Evolutionary conservation across 2,888 invertebrate species (phyloP), one percentile per base, ranked within the genome.

Genomic region (Bellardia bayeri): DNA sequence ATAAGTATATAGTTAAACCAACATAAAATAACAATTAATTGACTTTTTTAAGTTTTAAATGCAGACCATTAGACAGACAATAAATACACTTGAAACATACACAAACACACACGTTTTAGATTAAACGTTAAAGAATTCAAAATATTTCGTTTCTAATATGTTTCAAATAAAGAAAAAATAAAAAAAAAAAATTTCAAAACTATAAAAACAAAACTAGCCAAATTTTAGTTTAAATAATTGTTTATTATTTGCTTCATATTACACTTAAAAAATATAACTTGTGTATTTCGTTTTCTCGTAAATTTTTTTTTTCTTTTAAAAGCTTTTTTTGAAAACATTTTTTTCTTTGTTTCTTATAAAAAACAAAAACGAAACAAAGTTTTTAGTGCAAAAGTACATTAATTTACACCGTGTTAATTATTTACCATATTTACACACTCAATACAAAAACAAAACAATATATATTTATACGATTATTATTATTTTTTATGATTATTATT

Each of bases 401-500:
- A 86, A 86, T 80, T 88, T 85, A 89, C 85, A 88, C 83, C 85
- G 86, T 86, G 85, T 81, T 85, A 89, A 89, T 83, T 78, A 83
- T 83, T 71, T 78, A 83, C 69, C 76, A 83, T 63, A 76, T 83
- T 76, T 83, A 83, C 83, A 90, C 82, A 89, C 74, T 79, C 83
- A 87, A 88, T 71, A 83, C 69, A 88, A 64, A 86, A 69, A 37
- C 81, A 82, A 61, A 68, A 33, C 71, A 71, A 45, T 54, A 85
- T 79, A 85, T 87, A 76, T 83, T 85, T 90, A 90, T 90, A 90
- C 87, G 88, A 82, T 82, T 64, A 64, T 76, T 89, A 90, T 90
- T 90, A 88, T 90, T 90, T 90, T 90, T 87, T 78, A 79, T 40
- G 79, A 87, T 79, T 56, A 74, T 80, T 86, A 42, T 78, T 86